A percentile compares a stretch with the other conserved stretches of the same genome.
Conservation (phyloP, 2,113 vertebrate genomes). For the Upupa epops region DNA sequence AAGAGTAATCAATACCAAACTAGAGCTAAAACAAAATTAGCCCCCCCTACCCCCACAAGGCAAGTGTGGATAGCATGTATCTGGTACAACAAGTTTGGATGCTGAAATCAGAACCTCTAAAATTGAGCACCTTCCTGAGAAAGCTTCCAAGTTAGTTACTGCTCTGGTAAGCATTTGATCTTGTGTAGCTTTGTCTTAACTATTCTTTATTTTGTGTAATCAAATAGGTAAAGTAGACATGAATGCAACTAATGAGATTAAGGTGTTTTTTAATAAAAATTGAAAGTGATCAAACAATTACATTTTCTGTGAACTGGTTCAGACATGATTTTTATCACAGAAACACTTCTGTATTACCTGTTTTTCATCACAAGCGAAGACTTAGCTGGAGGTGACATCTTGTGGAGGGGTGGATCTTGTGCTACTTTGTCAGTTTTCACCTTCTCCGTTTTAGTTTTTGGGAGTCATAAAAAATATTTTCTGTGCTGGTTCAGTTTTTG, state of each 20-base stretch:
- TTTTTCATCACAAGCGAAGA: background rate
- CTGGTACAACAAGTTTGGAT: background rate
- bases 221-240: background rate
- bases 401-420: too few relatives aligned
- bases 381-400: background rate
- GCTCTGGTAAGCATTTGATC: background rate
- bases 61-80: rapidly evolving
- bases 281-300: background rate
- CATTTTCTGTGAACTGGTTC: background rate
- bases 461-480: background rate
- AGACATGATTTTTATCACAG: background rate
- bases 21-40: background rate
- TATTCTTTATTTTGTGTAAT: background rate
- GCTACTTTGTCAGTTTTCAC: background rate
- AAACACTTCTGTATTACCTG: background rate
- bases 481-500: background rate
- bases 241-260: background rate
- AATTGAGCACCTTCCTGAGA: background rate
- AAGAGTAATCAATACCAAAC: background rate
- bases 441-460: background rate
- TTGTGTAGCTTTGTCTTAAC: background rate
- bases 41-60: too few relatives aligned
- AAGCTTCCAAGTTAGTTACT: background rate
- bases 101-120: background rate
- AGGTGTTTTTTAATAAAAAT: too few relatives aligned